Evolutionary conservation across 2,113 vertebrate species (phyloP).

Genomic region (Sigmodon hispidus): DNA sequence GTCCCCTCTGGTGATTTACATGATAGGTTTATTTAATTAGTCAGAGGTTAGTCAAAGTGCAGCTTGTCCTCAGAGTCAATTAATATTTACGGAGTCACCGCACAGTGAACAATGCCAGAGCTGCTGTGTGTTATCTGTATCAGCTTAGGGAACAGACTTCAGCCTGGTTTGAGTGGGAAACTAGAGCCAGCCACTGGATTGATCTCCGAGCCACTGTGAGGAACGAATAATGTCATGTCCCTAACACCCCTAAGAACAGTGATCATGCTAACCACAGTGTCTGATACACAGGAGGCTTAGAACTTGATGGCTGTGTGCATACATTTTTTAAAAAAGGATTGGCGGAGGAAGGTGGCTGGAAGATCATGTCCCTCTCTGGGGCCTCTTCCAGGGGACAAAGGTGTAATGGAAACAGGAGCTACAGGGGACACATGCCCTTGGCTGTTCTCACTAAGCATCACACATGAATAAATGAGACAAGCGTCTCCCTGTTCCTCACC

Average conservation of each 20-base stretch:
- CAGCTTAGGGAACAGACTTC: constrained; percentile 61
- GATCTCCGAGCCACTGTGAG: neutral
- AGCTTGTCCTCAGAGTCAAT: constrained; percentile 69
- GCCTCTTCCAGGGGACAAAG: neutral
- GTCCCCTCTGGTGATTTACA: constrained; percentile 64
- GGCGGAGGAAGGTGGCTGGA: neutral
- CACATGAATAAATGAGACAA: neutral
- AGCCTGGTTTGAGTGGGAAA: constrained; percentile 8
- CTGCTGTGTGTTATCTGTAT: constrained; percentile 66
- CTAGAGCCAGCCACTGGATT: neutral
- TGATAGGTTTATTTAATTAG: constrained; percentile 73
- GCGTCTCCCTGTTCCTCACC: neutral
- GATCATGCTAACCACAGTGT: neutral
- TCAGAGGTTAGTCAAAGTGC: constrained; percentile 76
- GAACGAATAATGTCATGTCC: neutral
- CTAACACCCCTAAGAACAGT: neutral
- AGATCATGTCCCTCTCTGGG: neutral
- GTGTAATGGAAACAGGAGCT: neutral
- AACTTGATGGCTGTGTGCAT: constrained; percentile 4
- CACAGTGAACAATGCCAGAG: constrained; percentile 43
- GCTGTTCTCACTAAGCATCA: neutral
- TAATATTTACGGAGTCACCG: constrained; percentile 74
- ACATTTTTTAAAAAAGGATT: neutral
- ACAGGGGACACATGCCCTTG: neutral
- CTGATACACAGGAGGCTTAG: neutral